Base-by-base conservation (phyloP, 53 echinoderm and acorn worm genomes). In the Henricia sp. region DNA sequence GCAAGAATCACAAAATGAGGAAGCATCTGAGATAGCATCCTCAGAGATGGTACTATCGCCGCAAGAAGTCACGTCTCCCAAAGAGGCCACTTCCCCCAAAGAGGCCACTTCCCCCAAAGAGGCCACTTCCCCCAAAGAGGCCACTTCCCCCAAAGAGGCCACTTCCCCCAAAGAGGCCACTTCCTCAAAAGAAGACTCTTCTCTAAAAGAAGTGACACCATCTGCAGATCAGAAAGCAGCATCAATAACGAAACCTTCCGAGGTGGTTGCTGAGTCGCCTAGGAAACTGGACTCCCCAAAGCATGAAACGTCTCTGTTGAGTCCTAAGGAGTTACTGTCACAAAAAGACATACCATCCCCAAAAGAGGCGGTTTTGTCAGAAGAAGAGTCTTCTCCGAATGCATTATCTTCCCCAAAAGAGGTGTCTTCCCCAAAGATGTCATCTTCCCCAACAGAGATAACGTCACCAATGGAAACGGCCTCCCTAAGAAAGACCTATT, bases 381-480 rank as follows among this genome's bases (percentile, higher is more conserved):
- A 77, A n/a, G 57, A 58, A 28, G 42, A 26, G 6, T 5, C 39
- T 1, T 77, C 60, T 19, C 77, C 77, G 0, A 41, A 30, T 29
- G 76, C 4, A 21, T 40, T 41, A 5, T 58, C 43, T 0, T 56
- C 75, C 26, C 75, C 75, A 2, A 58, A 56, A 37, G 41, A 57
- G 28, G 27, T 75, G 14, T 39, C 39, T 13, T 56, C 41, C 14
- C 58, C 75, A 2, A 75, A 72, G 21, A 34, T 52, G 23, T 12
- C 20, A 17, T 4, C 34, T n/a, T 42, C 64, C 24, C 65, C 64
- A 0, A 33, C 20, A 48, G 65, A 80, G 80, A 23, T 80, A 57
- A 33, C 40, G 46, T 46, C 80, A 4, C 63, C 80, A 24, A 64
- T 34, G 62, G 80, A 80, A 64, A 34, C 48, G 27, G 37, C 42